Percentiles rank a stretch among this genome's conserved stretches.
Evolutionary conservation across 2,113 vertebrate species (phyloP).

Genomic region (Scatophagus argus): DNA sequence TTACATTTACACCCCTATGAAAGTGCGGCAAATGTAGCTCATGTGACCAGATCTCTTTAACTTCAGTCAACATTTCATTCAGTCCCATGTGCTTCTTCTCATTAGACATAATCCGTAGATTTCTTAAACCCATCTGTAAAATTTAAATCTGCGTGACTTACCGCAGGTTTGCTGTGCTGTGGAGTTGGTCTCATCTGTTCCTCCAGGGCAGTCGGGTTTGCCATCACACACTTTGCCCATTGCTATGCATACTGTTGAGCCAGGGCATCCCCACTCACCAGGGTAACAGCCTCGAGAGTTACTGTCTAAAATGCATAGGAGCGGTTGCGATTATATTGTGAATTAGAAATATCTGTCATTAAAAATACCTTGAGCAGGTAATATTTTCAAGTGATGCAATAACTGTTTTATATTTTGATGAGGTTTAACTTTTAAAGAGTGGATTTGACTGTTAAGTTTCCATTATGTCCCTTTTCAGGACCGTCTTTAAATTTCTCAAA

Average conservation of each 20-base stretch:
- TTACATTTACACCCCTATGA: conserved; percentile 18
- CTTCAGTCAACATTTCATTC: neutral
- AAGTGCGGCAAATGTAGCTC: conserved; percentile 9
- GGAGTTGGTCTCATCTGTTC: conserved; percentile 80
- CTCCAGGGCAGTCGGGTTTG: conserved; percentile 78
- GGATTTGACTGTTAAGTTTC: too few species aligned
- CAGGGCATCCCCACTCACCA: conserved; percentile 83
- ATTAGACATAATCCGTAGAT: neutral
- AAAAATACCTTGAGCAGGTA: too few species aligned
- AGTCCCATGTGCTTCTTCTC: neutral
- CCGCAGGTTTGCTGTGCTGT: conserved; percentile 77
- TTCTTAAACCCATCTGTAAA: neutral
- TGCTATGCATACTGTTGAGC: conserved; percentile 74
- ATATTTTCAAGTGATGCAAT: neutral
- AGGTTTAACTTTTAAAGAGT: too few species aligned
- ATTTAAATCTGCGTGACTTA: conserved; percentile 31
- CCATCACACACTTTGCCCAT: conserved; percentile 79
- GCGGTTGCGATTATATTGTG: too few species aligned
- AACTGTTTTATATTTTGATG: neutral
- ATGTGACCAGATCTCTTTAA: neutral
- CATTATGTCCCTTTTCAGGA: neutral
- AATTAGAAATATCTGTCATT: neutral
- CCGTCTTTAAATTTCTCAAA: neutral
- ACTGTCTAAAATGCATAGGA: conserved; percentile 80
- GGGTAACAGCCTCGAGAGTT: conserved; percentile 81